These are phyloP conservation scores for Mellivora capensis DNA, from an alignment of 2,113 vertebrate genomes.

Conservation along the genomic window DNA sequence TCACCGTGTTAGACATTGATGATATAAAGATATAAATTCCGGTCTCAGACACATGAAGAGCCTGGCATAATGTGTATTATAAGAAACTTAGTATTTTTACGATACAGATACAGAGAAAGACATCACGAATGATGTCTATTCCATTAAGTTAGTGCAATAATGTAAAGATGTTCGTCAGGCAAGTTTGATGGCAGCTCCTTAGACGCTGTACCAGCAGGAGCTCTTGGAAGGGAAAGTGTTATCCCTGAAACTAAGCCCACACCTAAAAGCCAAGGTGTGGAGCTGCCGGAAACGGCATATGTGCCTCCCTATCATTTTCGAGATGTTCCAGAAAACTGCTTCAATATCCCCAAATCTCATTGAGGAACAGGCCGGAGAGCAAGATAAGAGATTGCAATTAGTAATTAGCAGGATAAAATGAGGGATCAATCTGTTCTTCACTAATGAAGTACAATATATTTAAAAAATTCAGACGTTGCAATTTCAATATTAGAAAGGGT, in stretches of 20 bases:
- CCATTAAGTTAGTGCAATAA: background rate
- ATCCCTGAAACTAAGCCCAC: background rate
- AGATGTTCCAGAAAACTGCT: background rate
- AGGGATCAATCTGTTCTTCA: background rate
- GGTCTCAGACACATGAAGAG: background rate
- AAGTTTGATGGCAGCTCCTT: background rate
- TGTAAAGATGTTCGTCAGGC: background rate
- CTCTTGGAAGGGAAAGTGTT: background rate
- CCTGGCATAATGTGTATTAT: background rate
- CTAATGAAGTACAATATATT: background rate
- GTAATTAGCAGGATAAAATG: background rate
- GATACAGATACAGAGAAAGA: background rate
- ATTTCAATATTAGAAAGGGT: background rate
- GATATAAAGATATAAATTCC: background rate
- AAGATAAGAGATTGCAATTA: background rate
- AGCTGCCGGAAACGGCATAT: background rate
- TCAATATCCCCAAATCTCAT: background rate
- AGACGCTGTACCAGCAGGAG: background rate
- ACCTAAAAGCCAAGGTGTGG: background rate
- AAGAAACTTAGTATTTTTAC: background rate
- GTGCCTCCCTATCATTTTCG: background rate
- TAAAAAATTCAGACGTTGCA: background rate
- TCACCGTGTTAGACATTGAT: background rate
- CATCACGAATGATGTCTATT: background rate
- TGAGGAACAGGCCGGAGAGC: background rate